Evolutionary conservation across 1,140 invertebrate species (phyloP), one percentile per base, ranked within the genome.

Genomic region (Limonius californicus): DNA sequence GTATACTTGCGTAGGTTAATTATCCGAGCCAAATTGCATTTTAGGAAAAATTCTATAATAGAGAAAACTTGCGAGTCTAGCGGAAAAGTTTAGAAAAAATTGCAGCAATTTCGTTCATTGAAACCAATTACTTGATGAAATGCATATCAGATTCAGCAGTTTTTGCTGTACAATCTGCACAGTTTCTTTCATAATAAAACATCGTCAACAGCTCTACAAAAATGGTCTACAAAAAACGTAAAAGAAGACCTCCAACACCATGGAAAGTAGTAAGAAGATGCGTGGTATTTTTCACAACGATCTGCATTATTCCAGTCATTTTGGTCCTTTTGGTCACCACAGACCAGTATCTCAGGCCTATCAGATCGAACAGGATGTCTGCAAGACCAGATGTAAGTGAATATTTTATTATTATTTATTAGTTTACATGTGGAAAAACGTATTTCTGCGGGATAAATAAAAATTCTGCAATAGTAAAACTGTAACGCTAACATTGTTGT

Each of bases 311-410:
- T 20, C 74, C 75, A 1, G 73, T 77, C 30, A 59, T 76, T 11
- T 58, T 77, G 56, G 72, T 77, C n/a, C 62, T 77, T 35, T 59
- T 77, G 61, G 75, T 77, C 15, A 71, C 75, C 12, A 76, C 75
- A 1, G 75, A 77, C 62, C 72, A 73, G 50, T 77, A 77, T 59
- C 70, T 75, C 65, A 66, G 72, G 50, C 73, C 74, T 4, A 50
- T 63, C 11, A 53, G 57, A 19, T 14, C 7, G 2, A 19, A 57
- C 2, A 47, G 30, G 1, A 39, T 64, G 1, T 67, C 62, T 39
- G 55, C 59, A 20, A 63, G 64, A 50, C 64, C 65, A 16, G 61
- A 69, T 32, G 68, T 67, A 27, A 60, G 61, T 63, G 30, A n/a
- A n/a, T n/a, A n/a, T n/a, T n/a, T n/a, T n/a, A n/a, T n/a, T n/a